Evolutionary conservation across 2,797 vertebrate genomes (phyloP).

Genomic region (Smutsia temminckii): DNA sequence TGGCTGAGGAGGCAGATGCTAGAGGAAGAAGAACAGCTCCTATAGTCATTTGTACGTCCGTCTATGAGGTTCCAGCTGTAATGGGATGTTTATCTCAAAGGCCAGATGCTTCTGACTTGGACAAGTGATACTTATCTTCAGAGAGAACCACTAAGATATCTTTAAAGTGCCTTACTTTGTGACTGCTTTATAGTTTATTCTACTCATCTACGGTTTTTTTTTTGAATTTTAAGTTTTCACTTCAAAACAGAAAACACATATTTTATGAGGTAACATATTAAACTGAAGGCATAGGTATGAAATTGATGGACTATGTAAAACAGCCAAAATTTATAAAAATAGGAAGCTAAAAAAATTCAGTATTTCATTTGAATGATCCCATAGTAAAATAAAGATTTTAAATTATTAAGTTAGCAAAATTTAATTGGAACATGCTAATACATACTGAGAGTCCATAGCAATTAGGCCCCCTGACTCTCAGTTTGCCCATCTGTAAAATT

Average conservation of each 20-base stretch:
- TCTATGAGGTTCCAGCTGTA: neutral
- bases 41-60: neutral
- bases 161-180: neutral
- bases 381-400: neutral
- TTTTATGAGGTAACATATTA: neutral
- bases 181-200: neutral
- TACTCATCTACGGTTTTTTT: neutral
- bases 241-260: neutral
- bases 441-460: neutral
- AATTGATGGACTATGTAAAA: neutral
- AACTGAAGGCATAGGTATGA: neutral
- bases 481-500: slow-evolving; percentile 7
- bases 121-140: neutral
- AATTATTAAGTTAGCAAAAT: neutral
- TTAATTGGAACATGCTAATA: neutral
- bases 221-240: neutral
- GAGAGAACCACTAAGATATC: neutral
- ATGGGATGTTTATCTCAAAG: neutral
- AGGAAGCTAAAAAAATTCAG: neutral
- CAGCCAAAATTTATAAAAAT: neutral
- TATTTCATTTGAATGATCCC: neutral
- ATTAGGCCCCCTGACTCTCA: neutral
- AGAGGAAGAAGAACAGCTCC: neutral
- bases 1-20: neutral
- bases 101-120: neutral